Evolutionary conservation across 2,888 invertebrate genomes (phyloP), one percentile per base, ranked within the genome.

Genomic region (Calephelis perditalis): DNA sequence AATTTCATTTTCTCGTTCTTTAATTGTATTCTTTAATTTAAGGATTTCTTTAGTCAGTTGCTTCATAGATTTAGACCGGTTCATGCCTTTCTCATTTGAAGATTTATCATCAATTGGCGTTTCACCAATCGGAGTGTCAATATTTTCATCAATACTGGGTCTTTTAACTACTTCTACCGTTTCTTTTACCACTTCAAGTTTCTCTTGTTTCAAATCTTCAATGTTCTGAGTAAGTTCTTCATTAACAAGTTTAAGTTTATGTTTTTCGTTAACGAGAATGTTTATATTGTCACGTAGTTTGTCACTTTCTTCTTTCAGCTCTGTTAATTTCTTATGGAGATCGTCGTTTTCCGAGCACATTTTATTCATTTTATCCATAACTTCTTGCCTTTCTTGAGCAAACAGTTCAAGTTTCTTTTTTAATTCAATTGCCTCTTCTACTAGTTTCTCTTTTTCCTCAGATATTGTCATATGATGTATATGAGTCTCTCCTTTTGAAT

Each of bases 381-480:
- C 93, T 79, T 94, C 94, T 68, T 94, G 91, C 47, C 94, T 89
- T 81, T 95, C 95, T 64, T 91, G 92, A 0, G 93, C 93, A 68
- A 94, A 94, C 40, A 94, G 78, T 74, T 95, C 94, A 63, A 95
- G 93, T 82, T 93, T 94, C 65, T 92, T 91, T 68, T 93, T 91
- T 63, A 95, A 78, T 73, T 95, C 94, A 12, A 92, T 90, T 63
- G 92, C 92, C 79, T 94, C 93, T 70, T 93, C 92, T 7, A 92
- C 90, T 47, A 94, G 79, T 73, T 91, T 92, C 62, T 91, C 82
- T 35, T 65, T 63, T 58, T 61, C 62, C 12, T 72, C 70, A 43
- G 72, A 58, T 26, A 62, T 57, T 15, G 73, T 67, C 35, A 60
- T 58, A 63, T 69, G 70, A 60, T 76, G 75, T 59, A 66, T 69